A percentile compares a stretch with the other conserved stretches of the same genome.
Evolutionary conservation across 2,888 invertebrate species (phyloP).

Genomic region (Melitaea athalia): DNA sequence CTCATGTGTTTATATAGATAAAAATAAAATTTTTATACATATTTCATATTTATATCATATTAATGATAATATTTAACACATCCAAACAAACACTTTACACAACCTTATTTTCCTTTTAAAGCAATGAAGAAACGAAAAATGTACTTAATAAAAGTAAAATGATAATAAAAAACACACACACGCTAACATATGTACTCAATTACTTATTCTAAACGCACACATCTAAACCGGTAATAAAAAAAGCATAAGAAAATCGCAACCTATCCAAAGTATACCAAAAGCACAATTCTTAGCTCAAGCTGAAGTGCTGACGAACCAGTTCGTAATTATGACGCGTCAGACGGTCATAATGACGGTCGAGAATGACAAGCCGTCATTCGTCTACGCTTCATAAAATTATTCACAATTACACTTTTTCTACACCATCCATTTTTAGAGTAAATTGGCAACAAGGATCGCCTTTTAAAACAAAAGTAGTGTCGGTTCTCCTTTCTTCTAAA

Average conservation of each 20-base stretch:
- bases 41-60: too few species aligned
- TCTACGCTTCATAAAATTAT: conserved; percentile 33
- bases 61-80: too few species aligned
- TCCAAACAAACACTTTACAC: too few species aligned
- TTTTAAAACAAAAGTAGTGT: conserved; percentile 9
- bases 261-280: conserved; percentile 14
- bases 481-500: neutral
- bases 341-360: conserved; percentile 23
- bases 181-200: too few species aligned
- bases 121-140: too few species aligned
- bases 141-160: too few species aligned
- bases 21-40: neutral
- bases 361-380: conserved; percentile 25
- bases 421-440: conserved; percentile 8
- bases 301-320: conserved; percentile 33
- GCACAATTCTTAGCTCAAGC: conserved; percentile 8
- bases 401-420: conserved; percentile 23
- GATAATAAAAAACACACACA: too few species aligned
- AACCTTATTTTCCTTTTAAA: too few species aligned
- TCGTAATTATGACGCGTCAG: conserved; percentile 38
- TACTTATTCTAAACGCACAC: too few species aligned
- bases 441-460: conserved; percentile 7
- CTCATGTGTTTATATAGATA: neutral
- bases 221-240: too few species aligned
- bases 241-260: neutral